Evolutionary conservation across 2,888 invertebrate genomes (phyloP), one percentile per base, ranked within the genome.

Genomic region (Ophonus ardosiacus): DNA sequence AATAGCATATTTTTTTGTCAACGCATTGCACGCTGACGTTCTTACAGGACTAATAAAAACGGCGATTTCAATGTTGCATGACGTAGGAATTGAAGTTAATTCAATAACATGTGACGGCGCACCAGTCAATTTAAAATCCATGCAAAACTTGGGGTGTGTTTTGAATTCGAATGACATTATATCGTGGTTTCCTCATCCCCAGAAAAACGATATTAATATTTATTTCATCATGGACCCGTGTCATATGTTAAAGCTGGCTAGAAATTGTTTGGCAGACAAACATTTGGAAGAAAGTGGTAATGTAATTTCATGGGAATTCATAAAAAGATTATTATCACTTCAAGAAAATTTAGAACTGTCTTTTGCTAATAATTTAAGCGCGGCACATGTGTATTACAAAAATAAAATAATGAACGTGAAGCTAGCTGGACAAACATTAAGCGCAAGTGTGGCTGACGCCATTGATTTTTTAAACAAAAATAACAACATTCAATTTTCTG

Each of bases 361-460:
- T 8, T 68, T 68, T 38, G 68, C 68, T 21, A 68, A 68, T 68
- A 68, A 21, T 21, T 68, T 68, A 24, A 68, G 68, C 24, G 8
- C 31, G 2, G 68, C 68, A 13, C 68, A 68, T 24, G 15, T 68
- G 7, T 13, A 31, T 68, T 68, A 68, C 1, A 24, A 21, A 79
- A 84, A 84, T 57, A 65, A 84, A 56, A 15, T 65, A 21, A 65
- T 84, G 84, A 84, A 84, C 65, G 80, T 88, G 1, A 56, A 82
- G 15, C 85, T 88, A 17, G 88, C 88, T 15, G 88, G 86, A 6
- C 88, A 88, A 83, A 87, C 88, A 21, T 63, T 88, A 0, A 88
- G 87, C 78, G 80, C 76, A 18, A 87, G 88, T 81, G 87, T 88
- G 15, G 89, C 88, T 13, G 88, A 88, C 86, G 83, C 87, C 1